Percentiles rank a stretch among this genome's conserved stretches.
Conservation (phyloP, 2,888 invertebrate species). For the Dyspetes luteomarginatus region DNA sequence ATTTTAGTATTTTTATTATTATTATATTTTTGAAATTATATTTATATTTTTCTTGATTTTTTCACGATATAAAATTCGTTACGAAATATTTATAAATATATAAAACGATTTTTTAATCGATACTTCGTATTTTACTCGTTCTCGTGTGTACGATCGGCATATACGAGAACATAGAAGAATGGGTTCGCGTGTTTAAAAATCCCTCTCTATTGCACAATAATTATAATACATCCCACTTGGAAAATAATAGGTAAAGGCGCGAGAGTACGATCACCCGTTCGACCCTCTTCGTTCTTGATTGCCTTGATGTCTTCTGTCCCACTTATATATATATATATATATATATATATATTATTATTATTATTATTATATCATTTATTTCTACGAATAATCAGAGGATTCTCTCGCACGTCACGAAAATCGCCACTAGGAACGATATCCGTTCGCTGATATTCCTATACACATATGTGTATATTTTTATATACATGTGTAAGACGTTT, state of each 20-base stretch:
- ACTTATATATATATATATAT: conserved; percentile 7
- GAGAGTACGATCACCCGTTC: conserved; percentile 65
- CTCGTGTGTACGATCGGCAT: conserved; percentile 13
- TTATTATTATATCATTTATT: neutral
- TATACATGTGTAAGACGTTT: neutral
- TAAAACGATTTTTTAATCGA: neutral
- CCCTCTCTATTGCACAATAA: conserved; percentile 49
- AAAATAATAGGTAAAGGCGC: conserved; percentile 60
- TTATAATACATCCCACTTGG: conserved; percentile 46
- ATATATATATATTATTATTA: conserved; percentile 23
- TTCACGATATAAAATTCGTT: neutral
- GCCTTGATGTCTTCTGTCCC: conserved; percentile 59
- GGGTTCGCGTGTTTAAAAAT: conserved; percentile 47
- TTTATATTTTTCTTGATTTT: neutral
- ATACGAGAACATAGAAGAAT: conserved; percentile 34
- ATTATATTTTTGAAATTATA: neutral
- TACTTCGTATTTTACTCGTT: neutral
- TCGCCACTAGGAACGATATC: conserved; percentile 40
- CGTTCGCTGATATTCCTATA: conserved; percentile 24
- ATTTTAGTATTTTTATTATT: neutral
- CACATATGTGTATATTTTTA: neutral
- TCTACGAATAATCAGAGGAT: conserved; percentile 29
- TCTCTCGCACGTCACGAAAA: conserved; percentile 38
- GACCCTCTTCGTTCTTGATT: conserved; percentile 61
- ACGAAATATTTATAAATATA: too few relatives aligned